phyloP scores from a whole-genome alignment of 2,888 invertebrate genomes.

The Andrena haemorrhoa region DNA sequence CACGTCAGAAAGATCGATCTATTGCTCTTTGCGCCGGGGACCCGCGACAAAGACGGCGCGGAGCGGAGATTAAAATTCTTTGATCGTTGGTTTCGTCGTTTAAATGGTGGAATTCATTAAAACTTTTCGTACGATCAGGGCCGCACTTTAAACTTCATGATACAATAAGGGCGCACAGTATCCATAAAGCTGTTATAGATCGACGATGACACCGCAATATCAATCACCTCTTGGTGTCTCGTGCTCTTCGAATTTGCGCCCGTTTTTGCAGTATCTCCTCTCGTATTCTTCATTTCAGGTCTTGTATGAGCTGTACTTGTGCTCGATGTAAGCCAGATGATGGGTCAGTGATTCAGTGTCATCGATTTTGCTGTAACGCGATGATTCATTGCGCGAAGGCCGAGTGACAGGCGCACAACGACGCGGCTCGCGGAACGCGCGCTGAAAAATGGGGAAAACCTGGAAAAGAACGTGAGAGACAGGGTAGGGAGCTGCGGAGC shows the following conservation, averaged over 20 bases:
- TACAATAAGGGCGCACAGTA: too few relatives aligned
- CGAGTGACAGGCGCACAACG: neutral
- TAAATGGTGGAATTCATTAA: slow-evolving; percentile 19
- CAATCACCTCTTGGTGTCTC: too few relatives aligned
- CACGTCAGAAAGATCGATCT: slow-evolving; percentile 48
- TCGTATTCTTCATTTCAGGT: neutral
- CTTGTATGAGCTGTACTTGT: neutral
- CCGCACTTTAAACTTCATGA: too few relatives aligned
- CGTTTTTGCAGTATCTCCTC: neutral
- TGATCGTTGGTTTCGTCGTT: neutral
- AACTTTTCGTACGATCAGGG: slow-evolving; percentile 9
- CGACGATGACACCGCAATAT: too few relatives aligned
- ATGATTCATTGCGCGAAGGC: neutral
- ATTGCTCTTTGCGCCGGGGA: neutral
- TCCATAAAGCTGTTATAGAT: too few relatives aligned
- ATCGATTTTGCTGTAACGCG: neutral
- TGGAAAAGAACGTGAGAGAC: neutral
- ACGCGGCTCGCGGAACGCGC: neutral
- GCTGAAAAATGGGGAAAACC: neutral
- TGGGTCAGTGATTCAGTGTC: neutral
- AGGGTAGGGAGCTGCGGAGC: slow-evolving; percentile 14
- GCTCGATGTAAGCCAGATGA: neutral
- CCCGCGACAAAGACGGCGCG: slow-evolving; percentile 20
- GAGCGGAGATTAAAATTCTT: slow-evolving; percentile 42
- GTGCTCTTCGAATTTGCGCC: too few relatives aligned